Conservation (phyloP, 2,888 invertebrate genomes). For the Dione vanillae region DNA sequence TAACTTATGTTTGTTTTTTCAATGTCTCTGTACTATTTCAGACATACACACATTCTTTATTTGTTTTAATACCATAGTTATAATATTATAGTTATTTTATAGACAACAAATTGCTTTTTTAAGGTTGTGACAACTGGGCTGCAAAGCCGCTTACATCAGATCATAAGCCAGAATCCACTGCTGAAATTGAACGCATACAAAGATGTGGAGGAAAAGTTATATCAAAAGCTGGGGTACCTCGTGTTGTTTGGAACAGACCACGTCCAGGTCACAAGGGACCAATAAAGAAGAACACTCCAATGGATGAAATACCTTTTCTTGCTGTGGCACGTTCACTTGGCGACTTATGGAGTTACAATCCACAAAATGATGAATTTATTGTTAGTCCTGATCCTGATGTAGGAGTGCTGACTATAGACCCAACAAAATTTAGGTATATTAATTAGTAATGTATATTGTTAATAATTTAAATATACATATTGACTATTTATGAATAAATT, state of each 20-base stretch:
- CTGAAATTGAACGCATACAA: conserved; percentile 93
- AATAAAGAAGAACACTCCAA: conserved; percentile 93
- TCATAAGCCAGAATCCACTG: conserved; percentile 96
- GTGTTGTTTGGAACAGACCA: conserved; percentile 99
- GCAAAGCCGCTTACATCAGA: conserved; percentile 94
- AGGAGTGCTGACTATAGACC: conserved; percentile 91
- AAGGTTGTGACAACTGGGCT: conserved; percentile 86
- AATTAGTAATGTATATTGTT: not conserved
- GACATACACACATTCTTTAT: not conserved
- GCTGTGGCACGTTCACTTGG: conserved; percentile 98
- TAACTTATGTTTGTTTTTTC: no score
- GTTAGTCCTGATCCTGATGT: conserved; percentile 99
- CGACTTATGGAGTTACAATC: conserved; percentile 99
- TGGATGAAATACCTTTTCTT: conserved; percentile 97
- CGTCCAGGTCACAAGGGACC: conserved; percentile 91
- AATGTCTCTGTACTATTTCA: no score
- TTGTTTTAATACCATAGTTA: not conserved
- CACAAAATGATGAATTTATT: conserved; percentile 94
- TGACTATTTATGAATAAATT: no score
- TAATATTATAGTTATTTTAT: not conserved
- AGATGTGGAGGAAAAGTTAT: conserved; percentile 90
- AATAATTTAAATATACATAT: no score
- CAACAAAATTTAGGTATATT: conserved; percentile 86
- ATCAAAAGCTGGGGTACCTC: conserved; percentile 92
- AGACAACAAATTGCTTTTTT: not conserved